These are phyloP conservation scores for Conger conger DNA, from an alignment of 2,113 vertebrate species.

Conservation along the genomic window DNA sequence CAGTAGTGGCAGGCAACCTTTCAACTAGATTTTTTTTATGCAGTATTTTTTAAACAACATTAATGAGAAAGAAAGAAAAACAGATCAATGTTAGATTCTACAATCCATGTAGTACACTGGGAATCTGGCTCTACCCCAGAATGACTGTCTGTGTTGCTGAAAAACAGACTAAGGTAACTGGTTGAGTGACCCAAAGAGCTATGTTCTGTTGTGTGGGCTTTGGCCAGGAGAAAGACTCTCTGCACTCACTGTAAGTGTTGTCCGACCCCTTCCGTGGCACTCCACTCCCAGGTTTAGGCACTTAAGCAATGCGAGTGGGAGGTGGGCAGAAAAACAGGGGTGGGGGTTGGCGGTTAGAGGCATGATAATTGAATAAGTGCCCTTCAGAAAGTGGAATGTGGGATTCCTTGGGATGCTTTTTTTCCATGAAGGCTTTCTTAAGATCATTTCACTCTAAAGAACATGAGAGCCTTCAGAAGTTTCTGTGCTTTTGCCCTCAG, in stretches of 20 bases:
- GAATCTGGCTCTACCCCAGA: too few relatives aligned
- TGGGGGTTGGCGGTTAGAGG: neutral
- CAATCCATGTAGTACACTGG: too few relatives aligned
- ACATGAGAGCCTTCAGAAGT: neutral
- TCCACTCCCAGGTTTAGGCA: constrained; percentile 3
- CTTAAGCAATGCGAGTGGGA: constrained; percentile 9
- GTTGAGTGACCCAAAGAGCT: neutral
- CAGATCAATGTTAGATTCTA: too few relatives aligned
- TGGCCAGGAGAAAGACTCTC: neutral
- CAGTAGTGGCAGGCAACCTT: too few relatives aligned
- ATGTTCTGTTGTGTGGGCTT: neutral
- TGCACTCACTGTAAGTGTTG: neutral
- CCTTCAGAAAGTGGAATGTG: constrained; percentile 19
- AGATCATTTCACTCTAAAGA: constrained; percentile 13
- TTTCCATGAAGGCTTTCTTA: constrained; percentile 2
- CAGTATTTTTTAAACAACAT: too few relatives aligned
- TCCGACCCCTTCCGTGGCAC: neutral
- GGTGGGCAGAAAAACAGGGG: neutral
- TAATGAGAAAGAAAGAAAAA: too few relatives aligned
- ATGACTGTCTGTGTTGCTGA: too few relatives aligned
- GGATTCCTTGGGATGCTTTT: neutral
- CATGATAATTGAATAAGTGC: constrained; percentile 20
- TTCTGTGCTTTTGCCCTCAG: constrained; percentile 1
- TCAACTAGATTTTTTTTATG: too few relatives aligned
- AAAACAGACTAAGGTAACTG: neutral